Evolutionary conservation across 2,888 invertebrate genomes (phyloP), one percentile per base, ranked within the genome.

Genomic region (Sesia apiformis): DNA sequence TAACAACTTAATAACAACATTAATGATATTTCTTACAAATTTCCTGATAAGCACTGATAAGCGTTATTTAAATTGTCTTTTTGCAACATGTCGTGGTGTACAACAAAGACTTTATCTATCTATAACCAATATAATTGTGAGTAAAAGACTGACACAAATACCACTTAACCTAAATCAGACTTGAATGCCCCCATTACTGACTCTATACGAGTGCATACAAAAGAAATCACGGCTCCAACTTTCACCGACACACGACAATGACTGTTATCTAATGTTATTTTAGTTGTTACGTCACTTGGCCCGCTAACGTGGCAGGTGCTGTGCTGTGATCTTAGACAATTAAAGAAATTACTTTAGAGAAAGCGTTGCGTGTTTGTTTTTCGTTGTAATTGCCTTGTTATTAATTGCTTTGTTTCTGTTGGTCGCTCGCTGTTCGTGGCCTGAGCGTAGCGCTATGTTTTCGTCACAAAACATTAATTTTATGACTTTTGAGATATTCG

Each of bases 221-320:
- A 52, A 52, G 52, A 49, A 53, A 56, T 56, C 63, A 64, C 63
- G 46, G 56, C 59, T 63, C 64, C 60, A 69, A 77, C 78, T 78
- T 78, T 79, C 78, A 74, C 78, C 70, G 58, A 8, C 61, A 56
- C 53, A 56, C 57, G 61, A 70, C 68, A 72, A 72, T 70, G 53
- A 51, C 41, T 51, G 70, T 80, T 81, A 78, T 75, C 77, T 81
- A 80, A 81, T 76, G 65, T 65, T 63, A 64, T 68, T 69, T 66
- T 65, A 63, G 63, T 58, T 56, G 67, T 80, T 80, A 72, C 79
- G 64, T 77, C 70, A 78, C 52, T 60, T 59, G 56, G 56, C 56
- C 59, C 61, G 58, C 61, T 67, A 64, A 65, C 68, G 63, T 66
- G 64, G 60, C 62, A 58, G 52, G 52, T 52, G 38, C 40, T 59